Percentiles rank a stretch among this genome's conserved stretches.
Evolutionary conservation across 1,140 invertebrate genomes (phyloP).

Genomic region (Procambarus virginalis): DNA sequence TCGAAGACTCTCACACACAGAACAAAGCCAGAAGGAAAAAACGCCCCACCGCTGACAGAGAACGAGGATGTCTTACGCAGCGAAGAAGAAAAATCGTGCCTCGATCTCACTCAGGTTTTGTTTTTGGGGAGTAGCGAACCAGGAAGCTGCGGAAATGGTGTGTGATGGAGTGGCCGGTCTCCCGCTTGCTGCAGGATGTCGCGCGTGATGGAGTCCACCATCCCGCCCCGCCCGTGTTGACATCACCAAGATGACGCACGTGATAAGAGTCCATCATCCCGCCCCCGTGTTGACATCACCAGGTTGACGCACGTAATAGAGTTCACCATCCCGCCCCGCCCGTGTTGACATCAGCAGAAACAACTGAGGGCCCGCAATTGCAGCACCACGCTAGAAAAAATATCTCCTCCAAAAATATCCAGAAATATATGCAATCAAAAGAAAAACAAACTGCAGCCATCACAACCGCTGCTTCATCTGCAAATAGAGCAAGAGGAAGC

Average conservation of each 20-base stretch:
- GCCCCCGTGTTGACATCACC: not conserved
- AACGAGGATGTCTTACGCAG: not conserved
- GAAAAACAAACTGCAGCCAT: too few species aligned
- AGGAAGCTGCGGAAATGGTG: not conserved
- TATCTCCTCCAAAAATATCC: too few species aligned
- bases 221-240: not conserved
- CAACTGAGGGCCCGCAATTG: too few species aligned
- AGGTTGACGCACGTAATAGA: not conserved
- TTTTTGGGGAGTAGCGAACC: not conserved
- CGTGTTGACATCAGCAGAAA: too few species aligned
- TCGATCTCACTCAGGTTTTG: not conserved
- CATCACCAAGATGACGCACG: not conserved
- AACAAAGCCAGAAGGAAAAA: not conserved
- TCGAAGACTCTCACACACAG: too few species aligned
- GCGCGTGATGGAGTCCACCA: not conserved
- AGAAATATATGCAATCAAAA: too few species aligned
- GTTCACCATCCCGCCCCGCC: too few species aligned
- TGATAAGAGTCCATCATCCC: not conserved
- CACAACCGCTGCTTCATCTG: too few species aligned
- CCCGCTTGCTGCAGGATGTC: not conserved
- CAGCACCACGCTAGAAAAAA: too few species aligned
- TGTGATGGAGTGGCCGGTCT: slow-evolving; percentile 6
- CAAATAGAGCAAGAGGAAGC: not conserved
- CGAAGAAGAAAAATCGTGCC: not conserved
- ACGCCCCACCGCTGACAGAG: not conserved